Evolutionary conservation across 1,140 invertebrate species (phyloP).

Genomic region (Drosophila baimaii): DNA sequence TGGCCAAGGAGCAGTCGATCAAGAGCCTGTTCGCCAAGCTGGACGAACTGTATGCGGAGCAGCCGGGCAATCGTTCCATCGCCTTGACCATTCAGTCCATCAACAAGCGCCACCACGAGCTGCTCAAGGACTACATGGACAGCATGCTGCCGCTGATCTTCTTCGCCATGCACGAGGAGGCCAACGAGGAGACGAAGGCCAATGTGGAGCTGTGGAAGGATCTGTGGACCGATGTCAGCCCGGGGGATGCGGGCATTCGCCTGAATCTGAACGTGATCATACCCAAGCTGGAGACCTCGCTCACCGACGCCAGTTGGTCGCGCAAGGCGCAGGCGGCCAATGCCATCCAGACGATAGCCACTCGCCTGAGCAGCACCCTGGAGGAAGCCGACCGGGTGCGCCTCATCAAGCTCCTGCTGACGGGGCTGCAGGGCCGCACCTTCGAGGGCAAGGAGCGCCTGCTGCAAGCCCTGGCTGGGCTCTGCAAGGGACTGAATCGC

Average conservation of each 20-base stretch:
- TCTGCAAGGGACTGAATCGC: slow-evolving; percentile 88
- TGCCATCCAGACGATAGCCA: slow-evolving; percentile 91
- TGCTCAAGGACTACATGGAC: slow-evolving; percentile 91
- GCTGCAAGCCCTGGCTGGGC: slow-evolving; percentile 89
- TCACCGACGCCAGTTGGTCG: slow-evolving; percentile 93
- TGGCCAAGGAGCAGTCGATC: slow-evolving; percentile 93
- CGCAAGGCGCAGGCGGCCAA: slow-evolving; percentile 94
- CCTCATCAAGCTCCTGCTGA: slow-evolving; percentile 89
- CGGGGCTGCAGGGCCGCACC: slow-evolving; percentile 91
- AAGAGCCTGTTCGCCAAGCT: slow-evolving; percentile 94
- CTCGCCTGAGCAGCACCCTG: slow-evolving; percentile 89
- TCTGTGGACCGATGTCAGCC: slow-evolving; percentile 94
- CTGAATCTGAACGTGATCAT: slow-evolving; percentile 91
- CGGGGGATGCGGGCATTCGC: slow-evolving; percentile 92
- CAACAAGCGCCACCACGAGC: slow-evolving; percentile 92
- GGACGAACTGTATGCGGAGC: slow-evolving; percentile 91
- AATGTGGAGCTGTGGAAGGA: slow-evolving; percentile 93
- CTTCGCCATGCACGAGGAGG: slow-evolving; percentile 93
- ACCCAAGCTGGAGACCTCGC: slow-evolving; percentile 87
- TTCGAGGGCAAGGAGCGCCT: slow-evolving; percentile 95
- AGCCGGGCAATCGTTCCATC: slow-evolving; percentile 89
- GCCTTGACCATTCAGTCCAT: slow-evolving; percentile 92
- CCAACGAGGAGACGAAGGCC: slow-evolving; percentile 87
- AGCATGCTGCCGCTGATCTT: slow-evolving; percentile 93
- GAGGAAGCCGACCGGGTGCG: slow-evolving; percentile 88